These are phyloP conservation scores for Oxyruncus cristatus DNA, from an alignment of 2,113 vertebrate species.

Conservation along the genomic window DNA sequence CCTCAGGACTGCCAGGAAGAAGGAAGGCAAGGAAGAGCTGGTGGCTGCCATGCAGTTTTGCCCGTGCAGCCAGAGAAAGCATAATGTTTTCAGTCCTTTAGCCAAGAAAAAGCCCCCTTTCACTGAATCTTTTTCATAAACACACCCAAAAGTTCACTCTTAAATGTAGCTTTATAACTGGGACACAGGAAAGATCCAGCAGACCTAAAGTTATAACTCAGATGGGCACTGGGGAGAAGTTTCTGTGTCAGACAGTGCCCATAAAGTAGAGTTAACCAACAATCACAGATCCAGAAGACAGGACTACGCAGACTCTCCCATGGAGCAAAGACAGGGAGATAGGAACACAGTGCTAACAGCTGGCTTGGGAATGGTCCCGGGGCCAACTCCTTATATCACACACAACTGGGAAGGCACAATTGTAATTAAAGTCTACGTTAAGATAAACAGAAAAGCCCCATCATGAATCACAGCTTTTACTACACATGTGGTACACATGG, in stretches of 20 bases:
- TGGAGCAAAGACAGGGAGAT: slow-evolving; percentile 47
- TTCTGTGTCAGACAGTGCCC: not conserved
- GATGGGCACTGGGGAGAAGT: not conserved
- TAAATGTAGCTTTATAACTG: not conserved
- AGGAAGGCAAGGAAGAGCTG: not conserved
- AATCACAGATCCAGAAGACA: slow-evolving; percentile 51
- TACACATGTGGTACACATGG: accelerated
- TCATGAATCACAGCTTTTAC: not conserved
- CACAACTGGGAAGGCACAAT: slow-evolving; percentile 36
- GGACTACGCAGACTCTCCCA: slow-evolving; percentile 25
- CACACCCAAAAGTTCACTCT: not conserved
- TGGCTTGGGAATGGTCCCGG: slow-evolving; percentile 49
- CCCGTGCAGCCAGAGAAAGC: not conserved
- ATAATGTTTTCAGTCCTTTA: not conserved
- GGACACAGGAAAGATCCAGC: not conserved
- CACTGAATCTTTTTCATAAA: not conserved
- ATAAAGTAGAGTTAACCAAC: slow-evolving; percentile 39
- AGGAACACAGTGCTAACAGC: slow-evolving; percentile 55
- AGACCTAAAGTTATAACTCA: not conserved
- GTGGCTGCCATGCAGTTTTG: not conserved
- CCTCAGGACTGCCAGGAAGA: not conserved
- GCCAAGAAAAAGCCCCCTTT: not conserved
- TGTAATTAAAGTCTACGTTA: slow-evolving; percentile 9
- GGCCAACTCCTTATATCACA: slow-evolving; percentile 13
- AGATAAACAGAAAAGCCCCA: not conserved